Evolutionary conservation across 2,113 vertebrate species (phyloP).

Genomic region (Nibea coibor): DNA sequence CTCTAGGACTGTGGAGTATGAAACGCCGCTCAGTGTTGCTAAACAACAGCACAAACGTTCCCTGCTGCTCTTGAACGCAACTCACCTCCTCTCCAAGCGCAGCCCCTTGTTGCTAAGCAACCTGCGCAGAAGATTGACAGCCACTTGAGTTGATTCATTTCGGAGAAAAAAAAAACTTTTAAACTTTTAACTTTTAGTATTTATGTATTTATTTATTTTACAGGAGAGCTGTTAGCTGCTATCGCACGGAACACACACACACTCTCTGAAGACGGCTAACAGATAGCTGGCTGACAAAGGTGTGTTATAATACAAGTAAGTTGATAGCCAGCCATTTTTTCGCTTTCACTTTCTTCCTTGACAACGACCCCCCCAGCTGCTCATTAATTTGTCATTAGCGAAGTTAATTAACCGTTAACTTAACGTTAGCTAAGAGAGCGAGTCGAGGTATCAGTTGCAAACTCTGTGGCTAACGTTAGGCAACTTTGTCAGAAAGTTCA

Average conservation of each 20-base stretch:
- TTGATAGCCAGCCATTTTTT: constrained; percentile 60
- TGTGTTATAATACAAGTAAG: constrained; percentile 54
- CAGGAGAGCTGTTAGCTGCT: not conserved
- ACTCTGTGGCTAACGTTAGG: constrained; percentile 13
- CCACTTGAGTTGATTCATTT: constrained; percentile 45
- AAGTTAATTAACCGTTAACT: constrained; percentile 64
- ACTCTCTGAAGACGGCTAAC: not conserved
- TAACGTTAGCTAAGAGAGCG: constrained; percentile 40
- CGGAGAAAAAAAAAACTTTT: not conserved
- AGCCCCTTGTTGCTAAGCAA: constrained; percentile 77
- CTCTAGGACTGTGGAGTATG: not conserved
- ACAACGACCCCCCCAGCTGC: constrained; percentile 66
- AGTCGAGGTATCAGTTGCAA: constrained; percentile 43
- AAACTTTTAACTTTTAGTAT: constrained; percentile 38
- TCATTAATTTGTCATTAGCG: constrained; percentile 74
- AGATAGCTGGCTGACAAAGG: constrained; percentile 11
- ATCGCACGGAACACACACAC: not conserved
- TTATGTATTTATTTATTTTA: not conserved
- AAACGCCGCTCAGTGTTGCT: not conserved
- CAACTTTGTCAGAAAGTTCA: constrained; percentile 18
- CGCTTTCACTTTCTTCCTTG: constrained; percentile 76
- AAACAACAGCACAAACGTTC: not conserved
- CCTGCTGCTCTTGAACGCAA: constrained; percentile 65
- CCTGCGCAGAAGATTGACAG: constrained; percentile 69
- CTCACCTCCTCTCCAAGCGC: constrained; percentile 31